These are phyloP conservation scores for Ornithoptera priamus DNA, from an alignment of 2,888 invertebrate species.

Conservation along the genomic window DNA sequence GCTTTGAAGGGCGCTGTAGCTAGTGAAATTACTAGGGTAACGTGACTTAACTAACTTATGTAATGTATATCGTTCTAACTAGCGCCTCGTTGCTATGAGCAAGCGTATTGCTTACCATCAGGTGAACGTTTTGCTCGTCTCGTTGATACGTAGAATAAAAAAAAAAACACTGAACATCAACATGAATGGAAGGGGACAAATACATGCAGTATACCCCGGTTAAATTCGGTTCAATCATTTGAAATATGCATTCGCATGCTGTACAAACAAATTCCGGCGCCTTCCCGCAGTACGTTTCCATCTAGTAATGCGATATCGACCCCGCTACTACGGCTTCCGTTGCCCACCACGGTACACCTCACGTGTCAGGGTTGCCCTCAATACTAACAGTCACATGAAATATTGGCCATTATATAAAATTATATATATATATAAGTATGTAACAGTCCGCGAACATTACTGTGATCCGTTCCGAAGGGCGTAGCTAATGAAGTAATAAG, in stretches of 20 bases:
- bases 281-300: conserved; percentile 10
- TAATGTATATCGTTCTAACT: too few relatives aligned
- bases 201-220: too few relatives aligned
- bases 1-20: too few relatives aligned
- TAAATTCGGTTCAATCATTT: conserved; percentile 9
- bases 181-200: too few relatives aligned
- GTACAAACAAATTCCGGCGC: conserved; percentile 16
- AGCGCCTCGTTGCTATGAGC: too few relatives aligned
- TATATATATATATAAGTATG: neutral
- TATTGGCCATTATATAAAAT: conserved; percentile 17
- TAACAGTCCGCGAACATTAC: neutral
- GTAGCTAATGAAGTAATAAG: too few relatives aligned
- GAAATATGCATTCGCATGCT: conserved; percentile 9
- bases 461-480: too few relatives aligned
- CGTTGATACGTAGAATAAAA: neutral
- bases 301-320: conserved; percentile 68
- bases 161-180: too few relatives aligned
- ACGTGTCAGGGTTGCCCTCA: conserved; percentile 35
- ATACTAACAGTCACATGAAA: conserved; percentile 11
- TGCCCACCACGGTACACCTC: conserved; percentile 55
- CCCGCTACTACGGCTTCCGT: conserved; percentile 67
- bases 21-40: too few relatives aligned
- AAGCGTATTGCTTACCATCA: too few relatives aligned
- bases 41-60: too few relatives aligned
- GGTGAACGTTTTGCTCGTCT: too few relatives aligned